Evolutionary conservation across 2,113 vertebrate species (phyloP), one percentile per base, ranked within the genome.

Genomic region (Catharus bicknelli): DNA sequence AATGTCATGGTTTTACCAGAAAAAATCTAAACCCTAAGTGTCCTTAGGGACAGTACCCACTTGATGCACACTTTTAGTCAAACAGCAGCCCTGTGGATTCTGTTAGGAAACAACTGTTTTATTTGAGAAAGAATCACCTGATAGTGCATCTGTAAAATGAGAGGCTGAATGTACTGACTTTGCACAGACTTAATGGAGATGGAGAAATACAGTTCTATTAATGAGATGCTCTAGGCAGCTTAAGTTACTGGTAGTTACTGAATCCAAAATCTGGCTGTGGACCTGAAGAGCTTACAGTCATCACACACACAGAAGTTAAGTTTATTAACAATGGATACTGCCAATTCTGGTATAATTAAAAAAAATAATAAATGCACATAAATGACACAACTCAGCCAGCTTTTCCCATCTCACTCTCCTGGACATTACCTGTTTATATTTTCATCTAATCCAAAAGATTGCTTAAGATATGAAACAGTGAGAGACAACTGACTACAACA

Each of bases 291-390:
- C 5, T 50, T 40, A 11, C 8, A 55, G 4, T 40, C 50, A 51
- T 7, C 23, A 47, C 29, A 61, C 7, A 63, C 5, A 6, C 59
- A 27, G 40, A 90, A 90, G 36, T 45, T 47, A 43, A 53, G 7
- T 34, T 79, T 50, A 47, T 68, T 79, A 83, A 83, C 29, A 76
- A 16, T 5, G 7, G 7, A 36, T 43, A 82, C 29, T 73, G 62
- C 30, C 34, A 32, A 17, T 26, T 58, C 32, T 43, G 26, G 10
- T 34, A 19, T 42, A 30, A 70, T 48, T 34, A 19, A 10, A 80
- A 68, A 43, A 18, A 40, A 4, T 1, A 72, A 40, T 7, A 57
- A 63, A 59, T 0, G 1, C 26, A 32, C 0, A 3, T 3, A 40
- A 83, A n/a, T 22, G 3, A 66, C 5, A 38, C 0, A 1, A 54